These are phyloP conservation scores for Drosophila quadrilineata DNA, from an alignment of 1,140 invertebrate species.

Conservation along the genomic window DNA sequence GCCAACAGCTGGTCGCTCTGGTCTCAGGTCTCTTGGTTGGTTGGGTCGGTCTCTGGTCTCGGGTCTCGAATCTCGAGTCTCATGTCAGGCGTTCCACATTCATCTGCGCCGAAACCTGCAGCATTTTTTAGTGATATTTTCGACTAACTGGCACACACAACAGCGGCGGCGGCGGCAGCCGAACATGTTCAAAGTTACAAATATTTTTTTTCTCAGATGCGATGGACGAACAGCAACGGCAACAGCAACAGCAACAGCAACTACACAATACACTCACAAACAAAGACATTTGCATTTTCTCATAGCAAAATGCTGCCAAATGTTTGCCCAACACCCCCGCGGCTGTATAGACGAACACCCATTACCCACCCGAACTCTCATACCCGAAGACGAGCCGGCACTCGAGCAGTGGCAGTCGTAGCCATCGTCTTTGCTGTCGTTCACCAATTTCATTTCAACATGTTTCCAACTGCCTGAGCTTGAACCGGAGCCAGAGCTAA, in stretches of 20 bases:
- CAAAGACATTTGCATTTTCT: conserved; percentile 19
- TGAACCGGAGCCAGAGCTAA: conserved; percentile 36
- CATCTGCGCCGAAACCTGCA: conserved; percentile 54
- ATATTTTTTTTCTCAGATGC: conserved; percentile 73
- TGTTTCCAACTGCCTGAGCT: conserved; percentile 59
- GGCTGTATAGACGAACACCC: conserved; percentile 43
- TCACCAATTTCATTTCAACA: conserved; percentile 75
- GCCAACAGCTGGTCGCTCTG: conserved; percentile 53
- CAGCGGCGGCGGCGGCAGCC: conserved; percentile 46
- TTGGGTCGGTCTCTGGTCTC: conserved; percentile 25
- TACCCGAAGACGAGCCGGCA: conserved; percentile 49
- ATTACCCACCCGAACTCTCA: conserved; percentile 39
- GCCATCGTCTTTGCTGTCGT: conserved; percentile 37
- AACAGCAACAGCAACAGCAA: conserved; percentile 36
- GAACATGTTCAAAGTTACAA: conserved; percentile 75
- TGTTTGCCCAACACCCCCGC: conserved; percentile 40
- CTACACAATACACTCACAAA: conserved; percentile 40
- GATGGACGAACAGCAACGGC: too few species aligned
- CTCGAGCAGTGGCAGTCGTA: conserved; percentile 31
- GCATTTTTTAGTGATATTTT: conserved; percentile 69
- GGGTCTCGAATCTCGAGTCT: conserved; percentile 25
- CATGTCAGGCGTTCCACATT: conserved; percentile 46
- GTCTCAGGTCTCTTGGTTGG: conserved; percentile 31
- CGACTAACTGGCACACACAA: conserved; percentile 64
- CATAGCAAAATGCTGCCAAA: conserved; percentile 74